Conservation (phyloP, 2,888 invertebrate species). For the Heliconius aoede region DNA sequence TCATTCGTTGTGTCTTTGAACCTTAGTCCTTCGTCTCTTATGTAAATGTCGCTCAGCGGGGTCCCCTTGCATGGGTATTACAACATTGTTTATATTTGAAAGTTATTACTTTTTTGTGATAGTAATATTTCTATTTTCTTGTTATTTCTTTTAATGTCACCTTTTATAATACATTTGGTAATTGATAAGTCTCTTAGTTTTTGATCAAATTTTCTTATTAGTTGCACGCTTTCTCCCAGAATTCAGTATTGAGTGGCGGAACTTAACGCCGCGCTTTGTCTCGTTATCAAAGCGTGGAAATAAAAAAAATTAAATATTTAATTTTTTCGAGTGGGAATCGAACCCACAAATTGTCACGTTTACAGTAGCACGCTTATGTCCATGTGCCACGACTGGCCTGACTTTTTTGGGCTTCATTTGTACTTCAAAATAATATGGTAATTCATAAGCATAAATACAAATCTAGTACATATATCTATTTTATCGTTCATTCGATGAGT, state of each 20-base stretch:
- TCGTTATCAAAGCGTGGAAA: too few relatives aligned
- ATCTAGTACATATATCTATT: background rate
- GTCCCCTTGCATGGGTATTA: conserved; percentile 26
- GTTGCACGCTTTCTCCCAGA: background rate
- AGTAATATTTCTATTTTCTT: background rate
- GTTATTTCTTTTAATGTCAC: conserved; percentile 7
- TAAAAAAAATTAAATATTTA: too few relatives aligned
- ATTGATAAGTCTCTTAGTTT: background rate
- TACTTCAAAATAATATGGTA: background rate
- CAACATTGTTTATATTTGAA: conserved; percentile 32
- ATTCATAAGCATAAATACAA: background rate
- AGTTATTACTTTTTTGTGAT: conserved; percentile 30
- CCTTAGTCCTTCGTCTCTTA: conserved; percentile 35
- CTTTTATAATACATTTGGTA: background rate
- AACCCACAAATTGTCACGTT: too few relatives aligned
- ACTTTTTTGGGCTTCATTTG: background rate
- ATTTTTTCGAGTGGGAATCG: too few relatives aligned
- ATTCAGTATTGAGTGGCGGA: too few relatives aligned
- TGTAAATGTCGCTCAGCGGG: conserved; percentile 41
- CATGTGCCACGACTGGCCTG: background rate
- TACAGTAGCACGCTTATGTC: background rate
- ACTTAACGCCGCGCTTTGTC: too few relatives aligned
- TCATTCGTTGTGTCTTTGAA: conserved; percentile 11
- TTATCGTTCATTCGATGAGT: background rate
- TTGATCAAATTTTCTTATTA: background rate